Evolutionary conservation across 2,113 vertebrate species (phyloP), one percentile per base, ranked within the genome.

Genomic region (Ailurus styani): DNA sequence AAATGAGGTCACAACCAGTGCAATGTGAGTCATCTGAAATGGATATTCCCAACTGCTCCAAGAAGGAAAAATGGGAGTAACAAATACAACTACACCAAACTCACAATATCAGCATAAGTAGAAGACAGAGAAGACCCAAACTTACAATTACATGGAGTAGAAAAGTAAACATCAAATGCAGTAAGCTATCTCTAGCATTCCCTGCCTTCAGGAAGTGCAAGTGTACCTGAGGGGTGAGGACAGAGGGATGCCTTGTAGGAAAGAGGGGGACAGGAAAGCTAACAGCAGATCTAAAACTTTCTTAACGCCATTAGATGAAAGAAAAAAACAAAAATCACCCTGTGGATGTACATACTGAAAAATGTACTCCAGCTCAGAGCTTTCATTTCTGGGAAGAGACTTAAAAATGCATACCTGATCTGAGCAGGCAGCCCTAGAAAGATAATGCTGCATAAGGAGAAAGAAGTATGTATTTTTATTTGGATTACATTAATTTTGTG

Each of bases 391-490:
- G 60, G 66, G 70, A 89, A 70, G 18, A 57, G 14, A 75, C 18
- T 68, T 78, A 54, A 70, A 77, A 77, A 20, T 34, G 11, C 6
- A 25, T 55, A 15, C 29, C 10, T 47, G n/a, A 84, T 84, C 42
- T 70, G 60, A n/a, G 11, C 12, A 75, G 42, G 5, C 5, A 25
- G 40, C 42, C 23, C 11, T 82, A 8, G 54, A 62, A 82, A 83
- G 73, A 37, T 29, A 72, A n/a, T 66, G 2, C 12, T 54, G 14
- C 31, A 31, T 0, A 5, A 3, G 23, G 6, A 72, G 55, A 78
- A 64, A 78, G 18, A 87, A 90, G 25, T 54, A 15, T 40, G 9
- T 40, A 83, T 84, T 85, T 96, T 83, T 81, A 90, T 60, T 90
- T 92, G 31, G 17, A 50, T 90, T 83, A 6, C 6, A 62, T 77